Evolutionary conservation across 2,888 invertebrate genomes (phyloP).

Genomic region (Apomyelois bistriatella): DNA sequence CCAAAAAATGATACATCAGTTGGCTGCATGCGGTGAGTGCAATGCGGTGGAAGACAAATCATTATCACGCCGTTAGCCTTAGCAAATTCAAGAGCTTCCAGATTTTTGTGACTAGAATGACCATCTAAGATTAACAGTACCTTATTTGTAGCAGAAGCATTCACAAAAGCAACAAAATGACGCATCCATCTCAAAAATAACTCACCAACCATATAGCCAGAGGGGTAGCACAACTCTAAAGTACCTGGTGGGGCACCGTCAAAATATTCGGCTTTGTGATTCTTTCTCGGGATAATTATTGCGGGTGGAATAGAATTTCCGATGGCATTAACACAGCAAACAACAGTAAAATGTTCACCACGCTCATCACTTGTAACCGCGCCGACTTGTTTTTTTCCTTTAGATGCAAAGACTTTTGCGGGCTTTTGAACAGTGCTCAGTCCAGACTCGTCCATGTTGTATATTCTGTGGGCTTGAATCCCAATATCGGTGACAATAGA

Average conservation of each 20-base stretch:
- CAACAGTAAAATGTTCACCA: constrained; percentile 26
- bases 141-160: constrained; percentile 21
- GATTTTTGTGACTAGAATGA: constrained; percentile 26
- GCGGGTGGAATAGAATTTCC: constrained; percentile 30
- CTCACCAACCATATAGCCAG: constrained; percentile 33
- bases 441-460: constrained; percentile 26
- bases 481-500: constrained; percentile 10
- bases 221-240: constrained; percentile 28
- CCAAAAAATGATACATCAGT: constrained; percentile 34
- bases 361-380: constrained; percentile 27
- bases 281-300: constrained; percentile 29
- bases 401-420: constrained; percentile 25
- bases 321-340: constrained; percentile 26
- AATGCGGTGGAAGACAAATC: constrained; percentile 40
- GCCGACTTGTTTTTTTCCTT: constrained; percentile 27
- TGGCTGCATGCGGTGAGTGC: constrained; percentile 36
- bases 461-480: constrained; percentile 25
- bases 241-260: constrained; percentile 35
- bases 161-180: constrained; percentile 30
- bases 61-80: constrained; percentile 36
- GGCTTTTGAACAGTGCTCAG: constrained; percentile 28
- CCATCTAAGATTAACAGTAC: constrained; percentile 42
- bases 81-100: constrained; percentile 32
- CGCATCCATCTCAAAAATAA: constrained; percentile 34
- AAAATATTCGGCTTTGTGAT: constrained; percentile 31